These are phyloP conservation scores for Drosophila tani DNA, from an alignment of 1,140 invertebrate genomes.

Conservation along the genomic window DNA sequence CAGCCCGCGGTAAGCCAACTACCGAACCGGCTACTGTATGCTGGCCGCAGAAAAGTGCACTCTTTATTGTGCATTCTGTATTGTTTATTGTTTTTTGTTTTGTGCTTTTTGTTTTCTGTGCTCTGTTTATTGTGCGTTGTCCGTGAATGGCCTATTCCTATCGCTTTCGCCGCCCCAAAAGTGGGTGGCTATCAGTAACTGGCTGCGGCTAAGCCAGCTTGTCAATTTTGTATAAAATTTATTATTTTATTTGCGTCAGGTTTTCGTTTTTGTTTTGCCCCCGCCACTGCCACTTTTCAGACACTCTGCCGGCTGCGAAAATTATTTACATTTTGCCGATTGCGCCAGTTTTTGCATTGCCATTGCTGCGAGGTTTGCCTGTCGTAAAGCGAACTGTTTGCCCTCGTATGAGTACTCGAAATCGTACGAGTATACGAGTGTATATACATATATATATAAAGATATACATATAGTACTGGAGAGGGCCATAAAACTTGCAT, in stretches of 20 bases:
- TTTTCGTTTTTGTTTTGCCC: slow-evolving; percentile 38
- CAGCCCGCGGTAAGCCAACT: slow-evolving; percentile 64
- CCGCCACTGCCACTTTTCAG: slow-evolving; percentile 31
- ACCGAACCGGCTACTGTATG: slow-evolving; percentile 73
- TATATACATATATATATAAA: slow-evolving; percentile 3
- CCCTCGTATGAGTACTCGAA: slow-evolving; percentile 53
- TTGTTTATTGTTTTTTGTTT: slow-evolving; percentile 18
- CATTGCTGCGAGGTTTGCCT: slow-evolving; percentile 30
- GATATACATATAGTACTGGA: slow-evolving; percentile 35
- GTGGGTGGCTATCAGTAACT: slow-evolving; percentile 62
- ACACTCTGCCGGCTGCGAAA: slow-evolving; percentile 40
- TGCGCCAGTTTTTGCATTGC: slow-evolving; percentile 65
- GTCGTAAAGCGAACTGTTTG: slow-evolving; percentile 77
- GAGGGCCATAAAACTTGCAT: slow-evolving; percentile 78
- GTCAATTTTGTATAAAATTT: slow-evolving; percentile 83
- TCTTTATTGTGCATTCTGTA: slow-evolving; percentile 27
- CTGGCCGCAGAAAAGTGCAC: slow-evolving; percentile 15
- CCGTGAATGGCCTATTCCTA: slow-evolving; percentile 51
- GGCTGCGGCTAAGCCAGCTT: slow-evolving; percentile 73
- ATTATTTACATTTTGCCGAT: slow-evolving; percentile 82
- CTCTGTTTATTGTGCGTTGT: slow-evolving; percentile 19
- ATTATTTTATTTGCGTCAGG: slow-evolving; percentile 83
- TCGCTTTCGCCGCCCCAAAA: slow-evolving; percentile 38
- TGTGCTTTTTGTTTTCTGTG: slow-evolving; percentile 3
- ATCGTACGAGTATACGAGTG: neutral